phyloP scores from a whole-genome alignment of 1,140 invertebrate genomes.

The Tetragnatha versicolor region DNA sequence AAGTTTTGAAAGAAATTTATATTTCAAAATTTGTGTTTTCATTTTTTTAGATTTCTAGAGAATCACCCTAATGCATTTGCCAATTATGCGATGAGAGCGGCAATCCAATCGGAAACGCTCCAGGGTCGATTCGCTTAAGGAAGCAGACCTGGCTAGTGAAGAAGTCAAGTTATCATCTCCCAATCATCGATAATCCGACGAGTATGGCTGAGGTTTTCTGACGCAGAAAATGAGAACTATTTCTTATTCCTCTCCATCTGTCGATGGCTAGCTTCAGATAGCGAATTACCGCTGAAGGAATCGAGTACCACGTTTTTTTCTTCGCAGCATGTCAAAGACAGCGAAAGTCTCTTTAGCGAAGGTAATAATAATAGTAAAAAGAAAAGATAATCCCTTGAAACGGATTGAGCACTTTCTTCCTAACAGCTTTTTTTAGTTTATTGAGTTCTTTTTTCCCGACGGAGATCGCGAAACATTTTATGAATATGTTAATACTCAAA shows the following conservation, averaged over 20 bases:
- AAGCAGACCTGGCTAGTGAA: not conserved
- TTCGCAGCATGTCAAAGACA: constrained; percentile 22
- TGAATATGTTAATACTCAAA: constrained; percentile 17
- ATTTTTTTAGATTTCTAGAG: not conserved
- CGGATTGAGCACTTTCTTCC: constrained; percentile 6
- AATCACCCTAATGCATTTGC: not conserved
- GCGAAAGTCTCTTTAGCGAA: constrained; percentile 3
- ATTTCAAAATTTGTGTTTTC: not conserved
- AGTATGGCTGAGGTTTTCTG: constrained; percentile 7
- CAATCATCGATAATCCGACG: constrained; percentile 17
- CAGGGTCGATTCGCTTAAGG: not conserved
- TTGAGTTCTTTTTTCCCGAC: not conserved
- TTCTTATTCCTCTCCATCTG: constrained; percentile 11
- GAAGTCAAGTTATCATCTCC: constrained; percentile 12
- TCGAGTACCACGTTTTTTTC: constrained; percentile 10
- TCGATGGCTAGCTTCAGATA: constrained; percentile 18
- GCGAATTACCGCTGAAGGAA: constrained; percentile 23
- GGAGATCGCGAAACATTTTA: constrained; percentile 6
- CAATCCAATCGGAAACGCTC: not conserved
- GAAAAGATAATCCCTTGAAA: constrained; percentile 18
- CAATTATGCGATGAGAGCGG: not conserved
- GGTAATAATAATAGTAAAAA: no score
- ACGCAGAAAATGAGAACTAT: constrained; percentile 17
- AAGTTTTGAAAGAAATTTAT: not conserved
- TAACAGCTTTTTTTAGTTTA: not conserved